Base-by-base conservation (phyloP, 1,140 invertebrate genomes). In the Drosophila orosa region DNA sequence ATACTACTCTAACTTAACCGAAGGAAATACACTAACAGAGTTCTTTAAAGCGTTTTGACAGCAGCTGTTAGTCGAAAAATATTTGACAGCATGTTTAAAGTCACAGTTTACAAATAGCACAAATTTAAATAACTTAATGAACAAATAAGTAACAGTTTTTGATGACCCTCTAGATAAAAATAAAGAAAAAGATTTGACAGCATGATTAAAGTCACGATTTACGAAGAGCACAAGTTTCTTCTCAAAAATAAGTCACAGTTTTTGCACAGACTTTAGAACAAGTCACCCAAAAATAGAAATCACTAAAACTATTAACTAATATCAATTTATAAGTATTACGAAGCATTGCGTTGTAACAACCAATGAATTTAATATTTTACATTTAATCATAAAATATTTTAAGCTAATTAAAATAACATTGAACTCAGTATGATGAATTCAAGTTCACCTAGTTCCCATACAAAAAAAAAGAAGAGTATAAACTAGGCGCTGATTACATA, bases 381-480 rank as follows among this genome's bases (percentile, higher is more conserved):
- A 22, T 12, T 15, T 17, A 22, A 5, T 33, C 12, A 5, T 19
- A 3, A 19, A 31, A 19, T 8, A 33, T 17, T 45, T 8, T 1
- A 2, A 45, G n/a, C 8, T 5, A 44, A 44, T 19, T 15, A 22
- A 27, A 27, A 27, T 27, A 27, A 27, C 27, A 27, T 2, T 27
- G 27, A 5, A 13, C 5, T 22, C 13, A 25, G 25, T 48, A 25
- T 10, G 33, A 9, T 12, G 6, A 33, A 5, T 24, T n/a, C 33
- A 33, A 56, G 9, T 35, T n/a, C 31, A 63, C 35, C 40, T 7
- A 61, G 40, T 47, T 66, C 5, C 17, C 7, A 58, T 12, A 57
- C 3, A 42, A 29, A 6, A 12, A 5, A 10, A 35, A 15, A 0
- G 12, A 12, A 27, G 2, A 27, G 2, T 5, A 25, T 5, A 47